These are phyloP conservation scores for Lobophora halterata DNA, from an alignment of 2,888 invertebrate species.

Conservation along the genomic window DNA sequence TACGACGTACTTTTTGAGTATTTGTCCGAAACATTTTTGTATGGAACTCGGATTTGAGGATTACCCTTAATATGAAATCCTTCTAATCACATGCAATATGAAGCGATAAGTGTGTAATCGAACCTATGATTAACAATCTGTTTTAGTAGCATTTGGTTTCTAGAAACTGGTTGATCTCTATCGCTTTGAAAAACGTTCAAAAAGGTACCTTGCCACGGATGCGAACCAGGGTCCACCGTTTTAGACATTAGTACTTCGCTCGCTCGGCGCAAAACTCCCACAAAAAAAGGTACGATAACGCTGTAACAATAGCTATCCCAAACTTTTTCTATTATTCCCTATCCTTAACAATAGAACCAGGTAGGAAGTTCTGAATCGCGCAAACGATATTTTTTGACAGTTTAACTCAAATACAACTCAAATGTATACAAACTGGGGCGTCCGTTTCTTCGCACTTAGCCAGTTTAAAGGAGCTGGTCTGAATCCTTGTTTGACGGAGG, in stretches of 20 bases:
- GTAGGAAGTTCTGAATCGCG: slow-evolving; percentile 59
- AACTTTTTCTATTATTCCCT: slow-evolving; percentile 38
- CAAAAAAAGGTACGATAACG: slow-evolving; percentile 24
- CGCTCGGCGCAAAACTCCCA: slow-evolving; percentile 1
- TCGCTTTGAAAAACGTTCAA: slow-evolving; percentile 22
- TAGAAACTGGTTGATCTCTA: too few species aligned
- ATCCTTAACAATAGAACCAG: slow-evolving; percentile 55
- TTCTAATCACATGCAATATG: too few species aligned
- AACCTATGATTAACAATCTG: too few species aligned
- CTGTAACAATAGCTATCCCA: slow-evolving; percentile 42
- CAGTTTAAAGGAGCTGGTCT: slow-evolving; percentile 61
- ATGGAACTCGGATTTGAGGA: too few species aligned
- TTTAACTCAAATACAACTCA: slow-evolving; percentile 34
- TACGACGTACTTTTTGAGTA: too few species aligned
- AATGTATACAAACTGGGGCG: slow-evolving; percentile 38
- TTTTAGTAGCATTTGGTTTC: too few species aligned
- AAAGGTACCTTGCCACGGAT: slow-evolving; percentile 15
- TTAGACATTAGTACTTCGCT: neutral
- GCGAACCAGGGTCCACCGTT: slow-evolving; percentile 15
- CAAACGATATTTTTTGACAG: slow-evolving; percentile 46
- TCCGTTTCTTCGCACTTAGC: slow-evolving; percentile 72
- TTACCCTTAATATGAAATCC: too few species aligned
- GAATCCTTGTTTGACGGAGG: slow-evolving; percentile 37
- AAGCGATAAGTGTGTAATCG: too few species aligned
- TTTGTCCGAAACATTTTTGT: too few species aligned